Conservation (phyloP, 2,797 vertebrate genomes). For the Clarias laeviceps region DNA sequence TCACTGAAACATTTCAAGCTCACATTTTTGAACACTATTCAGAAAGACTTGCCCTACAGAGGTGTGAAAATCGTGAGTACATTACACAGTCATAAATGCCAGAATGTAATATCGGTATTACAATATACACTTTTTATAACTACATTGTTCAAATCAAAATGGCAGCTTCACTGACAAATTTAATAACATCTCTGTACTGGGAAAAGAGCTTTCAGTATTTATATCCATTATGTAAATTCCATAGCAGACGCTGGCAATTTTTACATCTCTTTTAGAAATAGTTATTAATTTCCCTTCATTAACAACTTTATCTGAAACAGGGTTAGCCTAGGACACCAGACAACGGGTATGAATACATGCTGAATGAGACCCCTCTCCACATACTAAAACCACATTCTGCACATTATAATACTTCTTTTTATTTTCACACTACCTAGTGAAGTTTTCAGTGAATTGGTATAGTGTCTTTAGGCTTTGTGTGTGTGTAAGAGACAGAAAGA, state of each 20-base stretch:
- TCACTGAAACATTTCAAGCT: not conserved
- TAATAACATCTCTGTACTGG: not conserved
- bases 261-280: not conserved
- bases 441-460: not conserved
- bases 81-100: not conserved
- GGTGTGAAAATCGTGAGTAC: not conserved
- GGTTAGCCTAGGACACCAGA: not conserved
- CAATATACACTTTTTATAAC: not conserved
- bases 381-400: not conserved
- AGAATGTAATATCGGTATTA: not conserved
- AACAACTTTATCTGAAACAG: not conserved
- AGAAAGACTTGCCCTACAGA: not conserved
- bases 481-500: not conserved
- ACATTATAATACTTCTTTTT: not conserved
- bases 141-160: constrained; percentile 5
- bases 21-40: not conserved
- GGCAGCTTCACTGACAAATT: not conserved
- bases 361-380: not conserved
- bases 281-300: not conserved
- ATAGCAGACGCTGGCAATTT: not conserved
- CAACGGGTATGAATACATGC: not conserved
- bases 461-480: too few species aligned
- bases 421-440: not conserved
- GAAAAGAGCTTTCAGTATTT: not conserved
- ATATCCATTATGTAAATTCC: not conserved